Percentiles rank a stretch among this genome's conserved stretches.
Conservation (phyloP, 1,140 invertebrate genomes). For the Zaprionus vittiger region DNA sequence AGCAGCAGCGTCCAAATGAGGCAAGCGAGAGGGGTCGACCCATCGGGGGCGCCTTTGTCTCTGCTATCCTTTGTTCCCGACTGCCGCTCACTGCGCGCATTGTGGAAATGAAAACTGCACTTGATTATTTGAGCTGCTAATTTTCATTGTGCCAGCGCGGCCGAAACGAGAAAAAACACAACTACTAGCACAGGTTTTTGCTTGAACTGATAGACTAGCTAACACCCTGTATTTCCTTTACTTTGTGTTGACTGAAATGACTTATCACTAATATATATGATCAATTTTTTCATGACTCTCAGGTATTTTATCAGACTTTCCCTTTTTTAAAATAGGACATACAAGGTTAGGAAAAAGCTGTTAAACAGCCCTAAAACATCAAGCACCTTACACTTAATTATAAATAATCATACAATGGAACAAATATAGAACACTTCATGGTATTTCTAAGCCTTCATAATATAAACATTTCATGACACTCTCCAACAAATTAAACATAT, state of each 20-base stretch:
- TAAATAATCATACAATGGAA: too few species aligned
- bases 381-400: too few species aligned
- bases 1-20: slow-evolving; percentile 14
- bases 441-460: too few species aligned
- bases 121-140: slow-evolving; percentile 78
- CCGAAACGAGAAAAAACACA: slow-evolving; percentile 22
- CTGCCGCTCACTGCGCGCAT: slow-evolving; percentile 42
- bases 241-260: neutral
- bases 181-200: neutral
- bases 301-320: too few species aligned
- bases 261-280: neutral
- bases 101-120: slow-evolving; percentile 78
- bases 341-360: too few species aligned
- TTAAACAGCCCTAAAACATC: too few species aligned
- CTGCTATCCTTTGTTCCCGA: slow-evolving; percentile 59
- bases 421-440: too few species aligned
- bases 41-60: slow-evolving; percentile 24
- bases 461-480: too few species aligned
- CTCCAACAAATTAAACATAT: too few species aligned
- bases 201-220: neutral
- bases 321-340: too few species aligned
- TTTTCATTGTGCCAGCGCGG: slow-evolving; percentile 64
- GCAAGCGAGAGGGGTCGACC: too few species aligned
- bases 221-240: neutral
- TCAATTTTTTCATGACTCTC: too few species aligned